phyloP scores from a whole-genome alignment of 2,113 vertebrate genomes.

The Poecilia latipinna region DNA sequence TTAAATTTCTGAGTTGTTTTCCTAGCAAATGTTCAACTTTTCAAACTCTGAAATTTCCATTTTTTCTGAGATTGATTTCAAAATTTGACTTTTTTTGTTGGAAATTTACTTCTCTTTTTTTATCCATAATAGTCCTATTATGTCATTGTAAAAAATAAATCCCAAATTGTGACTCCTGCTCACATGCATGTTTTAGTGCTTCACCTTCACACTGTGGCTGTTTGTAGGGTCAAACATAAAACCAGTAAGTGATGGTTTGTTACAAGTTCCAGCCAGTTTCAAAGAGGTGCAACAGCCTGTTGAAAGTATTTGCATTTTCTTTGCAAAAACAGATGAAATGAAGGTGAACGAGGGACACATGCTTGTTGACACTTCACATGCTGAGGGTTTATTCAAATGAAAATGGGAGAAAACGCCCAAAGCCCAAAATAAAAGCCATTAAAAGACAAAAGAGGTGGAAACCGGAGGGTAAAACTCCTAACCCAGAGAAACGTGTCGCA shows the following conservation, averaged over 20 bases:
- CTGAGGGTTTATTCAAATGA: background rate
- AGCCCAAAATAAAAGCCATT: constrained; percentile 7
- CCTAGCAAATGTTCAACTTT: too few relatives aligned
- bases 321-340: background rate
- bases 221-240: background rate
- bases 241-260: constrained; percentile 23
- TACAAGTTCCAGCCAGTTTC: constrained; percentile 16
- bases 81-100: too few relatives aligned
- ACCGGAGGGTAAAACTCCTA: background rate
- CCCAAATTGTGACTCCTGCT: background rate
- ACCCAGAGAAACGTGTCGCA: background rate
- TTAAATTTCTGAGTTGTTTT: too few relatives aligned
- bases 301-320: background rate
- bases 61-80: too few relatives aligned
- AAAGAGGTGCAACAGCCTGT: constrained; percentile 1
- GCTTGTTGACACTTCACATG: constrained; percentile 15
- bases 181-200: constrained; percentile 23
- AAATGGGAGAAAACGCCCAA: constrained; percentile 8
- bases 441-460: constrained; percentile 13
- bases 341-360: constrained; percentile 7
- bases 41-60: too few relatives aligned
- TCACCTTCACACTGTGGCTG: too few relatives aligned
- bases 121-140: too few relatives aligned
- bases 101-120: too few relatives aligned
- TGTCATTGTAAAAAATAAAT: too few relatives aligned